Conservation (phyloP, 2,797 vertebrate species). For the Hirundo rustica region DNA sequence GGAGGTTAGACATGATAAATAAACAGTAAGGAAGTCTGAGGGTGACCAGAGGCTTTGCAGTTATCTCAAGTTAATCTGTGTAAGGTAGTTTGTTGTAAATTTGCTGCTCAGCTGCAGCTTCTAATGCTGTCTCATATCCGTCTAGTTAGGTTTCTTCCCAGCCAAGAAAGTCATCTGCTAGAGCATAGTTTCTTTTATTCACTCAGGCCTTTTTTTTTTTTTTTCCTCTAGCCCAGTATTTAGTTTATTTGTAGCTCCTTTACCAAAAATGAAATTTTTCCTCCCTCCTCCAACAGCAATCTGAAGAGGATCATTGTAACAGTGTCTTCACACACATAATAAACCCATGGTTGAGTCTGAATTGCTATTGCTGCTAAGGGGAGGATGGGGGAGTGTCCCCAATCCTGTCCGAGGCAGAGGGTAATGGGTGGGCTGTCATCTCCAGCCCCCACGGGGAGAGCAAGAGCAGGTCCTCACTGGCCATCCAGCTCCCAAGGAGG, state of each 20-base stretch:
- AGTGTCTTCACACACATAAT: no score
- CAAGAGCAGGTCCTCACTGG: not conserved
- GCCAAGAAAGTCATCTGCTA: not conserved
- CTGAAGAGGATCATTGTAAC: not conserved
- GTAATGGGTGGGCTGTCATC: not conserved
- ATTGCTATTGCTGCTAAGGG: not conserved
- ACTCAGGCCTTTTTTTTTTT: not conserved
- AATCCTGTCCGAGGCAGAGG: not conserved
- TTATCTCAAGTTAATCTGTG: not conserved
- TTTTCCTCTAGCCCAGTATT: not conserved
- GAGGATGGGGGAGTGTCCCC: not conserved
- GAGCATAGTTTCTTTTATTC: not conserved
- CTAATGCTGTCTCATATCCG: not conserved
- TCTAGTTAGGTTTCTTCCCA: not conserved
- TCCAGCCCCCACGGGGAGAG: not conserved
- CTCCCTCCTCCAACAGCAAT: not conserved
- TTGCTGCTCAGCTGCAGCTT: not conserved
- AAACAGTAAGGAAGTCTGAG: not conserved
- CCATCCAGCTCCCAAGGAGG: not conserved
- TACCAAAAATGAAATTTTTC: not conserved
- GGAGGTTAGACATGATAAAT: not conserved
- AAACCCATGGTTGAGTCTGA: not conserved
- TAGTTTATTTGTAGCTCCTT: not conserved
- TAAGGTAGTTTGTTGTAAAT: not conserved
- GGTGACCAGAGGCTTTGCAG: not conserved